Percentiles rank a stretch among this genome's conserved stretches.
phyloP scores from a whole-genome alignment of 2,888 invertebrate species.

The Enchytraeus crypticus region DNA sequence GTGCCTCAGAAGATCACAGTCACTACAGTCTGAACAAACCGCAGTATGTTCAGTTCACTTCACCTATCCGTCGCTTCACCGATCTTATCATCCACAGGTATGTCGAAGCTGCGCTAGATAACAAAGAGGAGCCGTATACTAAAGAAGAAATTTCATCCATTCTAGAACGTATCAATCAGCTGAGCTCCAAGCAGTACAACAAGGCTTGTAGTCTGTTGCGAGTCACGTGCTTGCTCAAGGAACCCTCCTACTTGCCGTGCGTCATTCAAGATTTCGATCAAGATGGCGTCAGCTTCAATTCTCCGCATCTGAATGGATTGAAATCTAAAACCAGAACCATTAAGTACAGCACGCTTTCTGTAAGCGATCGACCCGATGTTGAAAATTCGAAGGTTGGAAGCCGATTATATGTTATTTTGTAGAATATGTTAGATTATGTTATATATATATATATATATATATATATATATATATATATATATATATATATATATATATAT shows the following conservation, averaged over 20 bases:
- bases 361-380: constrained; percentile 21
- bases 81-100: constrained; percentile 38
- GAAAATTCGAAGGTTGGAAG: constrained; percentile 8
- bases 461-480: too few relatives aligned
- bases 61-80: constrained; percentile 36
- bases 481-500: too few relatives aligned
- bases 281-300: constrained; percentile 24
- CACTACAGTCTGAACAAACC: constrained; percentile 34
- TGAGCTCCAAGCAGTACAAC: constrained; percentile 1
- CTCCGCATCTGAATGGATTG: constrained; percentile 22
- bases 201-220: not conserved
- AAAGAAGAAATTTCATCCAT: constrained; percentile 27
- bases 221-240: constrained; percentile 23
- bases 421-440: not conserved
- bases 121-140: constrained; percentile 28
- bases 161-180: constrained; percentile 16
- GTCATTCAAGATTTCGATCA: constrained; percentile 32
- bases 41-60: constrained; percentile 34
- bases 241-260: constrained; percentile 32
- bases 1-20: constrained; percentile 17
- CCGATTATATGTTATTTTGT: not conserved
- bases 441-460: not conserved
- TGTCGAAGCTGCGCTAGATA: constrained; percentile 25
- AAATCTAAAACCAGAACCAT: constrained; percentile 19
- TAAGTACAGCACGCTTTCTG: constrained; percentile 25